Conservation (phyloP, 2,888 invertebrate species). For the Ennomos erosarius region DNA sequence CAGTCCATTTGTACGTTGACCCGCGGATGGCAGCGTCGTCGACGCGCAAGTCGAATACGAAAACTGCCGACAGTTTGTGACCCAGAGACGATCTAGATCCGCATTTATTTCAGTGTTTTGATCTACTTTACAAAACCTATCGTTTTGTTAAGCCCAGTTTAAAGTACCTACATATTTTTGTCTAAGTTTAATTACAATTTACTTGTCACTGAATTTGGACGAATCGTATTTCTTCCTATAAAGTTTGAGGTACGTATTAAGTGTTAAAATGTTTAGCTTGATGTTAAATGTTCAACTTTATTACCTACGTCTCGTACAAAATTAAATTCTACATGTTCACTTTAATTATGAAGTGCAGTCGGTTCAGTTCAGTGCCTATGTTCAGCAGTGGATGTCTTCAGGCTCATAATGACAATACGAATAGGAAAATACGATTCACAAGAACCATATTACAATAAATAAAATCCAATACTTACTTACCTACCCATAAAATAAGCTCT, state of each 20-base stretch:
- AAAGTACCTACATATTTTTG: too few species aligned
- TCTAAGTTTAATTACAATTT: not conserved
- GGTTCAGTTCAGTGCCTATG: too few species aligned
- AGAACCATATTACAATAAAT: too few species aligned
- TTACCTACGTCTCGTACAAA: too few species aligned
- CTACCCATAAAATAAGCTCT: too few species aligned
- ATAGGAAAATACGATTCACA: too few species aligned
- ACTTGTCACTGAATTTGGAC: slow-evolving; percentile 2
- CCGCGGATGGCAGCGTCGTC: slow-evolving; percentile 57
- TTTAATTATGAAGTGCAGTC: too few species aligned
- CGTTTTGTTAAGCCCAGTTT: too few species aligned
- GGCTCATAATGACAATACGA: too few species aligned
- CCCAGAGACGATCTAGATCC: slow-evolving; percentile 2
- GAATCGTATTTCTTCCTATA: slow-evolving; percentile 3
- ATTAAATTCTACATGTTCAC: too few species aligned
- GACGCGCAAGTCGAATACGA: slow-evolving; percentile 39
- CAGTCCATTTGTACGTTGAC: slow-evolving; percentile 76
- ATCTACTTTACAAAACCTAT: not conserved
- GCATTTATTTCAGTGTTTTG: slow-evolving; percentile 9
- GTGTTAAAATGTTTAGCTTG: not conserved
- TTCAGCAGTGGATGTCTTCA: too few species aligned
- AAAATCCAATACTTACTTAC: too few species aligned
- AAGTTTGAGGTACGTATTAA: slow-evolving; percentile 2
- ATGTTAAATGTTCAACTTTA: not conserved
- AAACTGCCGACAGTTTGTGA: slow-evolving; percentile 5